Evolutionary conservation across 92 coral and sea anemone genomes (phyloP).

Genomic region (Chrysogorgia sp.): DNA sequence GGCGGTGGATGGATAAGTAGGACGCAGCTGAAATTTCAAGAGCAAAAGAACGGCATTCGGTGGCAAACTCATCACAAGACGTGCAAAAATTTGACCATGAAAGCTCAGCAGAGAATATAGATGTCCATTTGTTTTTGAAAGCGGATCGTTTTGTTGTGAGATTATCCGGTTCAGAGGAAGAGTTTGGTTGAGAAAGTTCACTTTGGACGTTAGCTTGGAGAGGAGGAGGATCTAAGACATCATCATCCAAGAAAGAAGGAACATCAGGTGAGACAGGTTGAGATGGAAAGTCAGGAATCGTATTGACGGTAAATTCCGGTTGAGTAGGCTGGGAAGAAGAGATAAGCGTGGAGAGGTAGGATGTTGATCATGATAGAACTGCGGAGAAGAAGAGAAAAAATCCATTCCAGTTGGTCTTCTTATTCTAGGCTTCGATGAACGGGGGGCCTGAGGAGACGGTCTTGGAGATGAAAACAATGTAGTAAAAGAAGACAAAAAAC

Average conservation of each 20-base stretch:
- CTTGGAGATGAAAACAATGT: constrained; percentile 1
- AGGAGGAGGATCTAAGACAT: neutral
- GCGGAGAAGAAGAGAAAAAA: neutral
- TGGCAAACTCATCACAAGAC: neutral
- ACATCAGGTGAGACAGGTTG: neutral
- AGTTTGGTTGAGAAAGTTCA: neutral
- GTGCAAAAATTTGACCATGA: constrained; percentile 4
- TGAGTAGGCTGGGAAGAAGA: too few species aligned
- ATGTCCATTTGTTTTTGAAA: constrained; percentile 1
- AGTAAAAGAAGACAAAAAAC: neutral
- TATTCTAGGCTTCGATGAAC: neutral
- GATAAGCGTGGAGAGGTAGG: neutral
- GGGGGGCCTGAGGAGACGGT: neutral
- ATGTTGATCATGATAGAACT: neutral
- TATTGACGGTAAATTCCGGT: neutral
- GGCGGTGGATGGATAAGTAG: neutral
- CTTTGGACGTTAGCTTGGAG: neutral
- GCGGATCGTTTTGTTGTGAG: neutral
- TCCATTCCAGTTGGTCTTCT: neutral
- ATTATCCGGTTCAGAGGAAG: too few species aligned
- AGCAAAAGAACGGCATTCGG: neutral
- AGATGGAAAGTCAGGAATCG: neutral
- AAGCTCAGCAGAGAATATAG: neutral
- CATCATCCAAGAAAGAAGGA: neutral
- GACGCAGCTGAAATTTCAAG: neutral